Conservation (phyloP, 2,797 vertebrate genomes). For the Sitta carolinensis region DNA sequence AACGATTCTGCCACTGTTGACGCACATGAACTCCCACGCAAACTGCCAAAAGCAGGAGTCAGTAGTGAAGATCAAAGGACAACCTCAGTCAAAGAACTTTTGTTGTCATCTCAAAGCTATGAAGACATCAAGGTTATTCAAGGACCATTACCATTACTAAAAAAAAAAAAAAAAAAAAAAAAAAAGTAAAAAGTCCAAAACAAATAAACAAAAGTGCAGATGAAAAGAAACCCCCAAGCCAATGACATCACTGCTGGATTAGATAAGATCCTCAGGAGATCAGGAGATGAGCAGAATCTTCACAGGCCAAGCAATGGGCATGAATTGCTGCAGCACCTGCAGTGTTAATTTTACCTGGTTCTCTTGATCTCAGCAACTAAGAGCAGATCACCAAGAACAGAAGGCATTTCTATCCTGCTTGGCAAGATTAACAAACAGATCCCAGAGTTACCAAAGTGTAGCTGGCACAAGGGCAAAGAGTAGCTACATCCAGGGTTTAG, state of each 20-base stretch:
- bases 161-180: not conserved
- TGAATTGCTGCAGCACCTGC: not conserved
- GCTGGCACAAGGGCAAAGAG: not conserved
- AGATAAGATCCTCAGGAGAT: not conserved
- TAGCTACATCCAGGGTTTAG: not conserved
- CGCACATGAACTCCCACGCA: not conserved
- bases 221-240: not conserved
- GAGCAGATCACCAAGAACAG: not conserved
- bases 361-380: not conserved
- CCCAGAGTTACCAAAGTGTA: not conserved
- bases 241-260: not conserved
- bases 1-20: not conserved
- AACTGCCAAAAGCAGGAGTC: not conserved
- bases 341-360: not conserved
- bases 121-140: not conserved
- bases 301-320: not conserved
- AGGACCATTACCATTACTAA: not conserved
- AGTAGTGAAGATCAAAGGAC: not conserved
- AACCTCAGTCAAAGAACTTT: not conserved
- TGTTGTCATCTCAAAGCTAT: not conserved
- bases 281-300: not conserved
- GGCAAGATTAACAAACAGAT: not conserved
- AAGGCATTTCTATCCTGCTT: not conserved
- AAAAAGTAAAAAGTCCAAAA: not conserved
- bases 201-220: not conserved